Percentiles rank a stretch among this genome's conserved stretches.
Conservation (phyloP, 64 coral and sea anemone genomes). For the Platygyra sinensis region DNA sequence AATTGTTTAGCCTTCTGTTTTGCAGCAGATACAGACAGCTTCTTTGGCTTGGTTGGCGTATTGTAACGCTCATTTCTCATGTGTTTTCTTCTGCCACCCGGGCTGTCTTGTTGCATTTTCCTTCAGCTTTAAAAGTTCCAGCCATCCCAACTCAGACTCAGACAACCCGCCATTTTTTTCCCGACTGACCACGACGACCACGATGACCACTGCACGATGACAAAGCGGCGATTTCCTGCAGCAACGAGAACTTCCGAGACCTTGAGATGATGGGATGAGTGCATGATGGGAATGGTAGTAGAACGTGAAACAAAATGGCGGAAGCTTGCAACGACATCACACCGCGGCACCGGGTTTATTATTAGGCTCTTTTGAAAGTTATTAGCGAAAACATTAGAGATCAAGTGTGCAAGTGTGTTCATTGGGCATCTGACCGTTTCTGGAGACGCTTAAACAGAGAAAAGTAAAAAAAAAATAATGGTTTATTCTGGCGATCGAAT, state of each 20-base stretch:
- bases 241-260: conserved; percentile 9
- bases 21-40: conserved; percentile 37
- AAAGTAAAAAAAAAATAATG: background rate
- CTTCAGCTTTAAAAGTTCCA: background rate
- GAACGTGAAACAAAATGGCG: conserved; percentile 10
- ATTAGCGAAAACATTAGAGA: background rate
- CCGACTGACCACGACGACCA: too few relatives aligned
- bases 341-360: background rate
- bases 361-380: background rate
- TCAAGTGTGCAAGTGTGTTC: background rate
- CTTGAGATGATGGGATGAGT: background rate
- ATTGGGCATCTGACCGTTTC: background rate
- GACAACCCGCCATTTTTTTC: background rate
- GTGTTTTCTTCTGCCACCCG: background rate
- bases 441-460: background rate
- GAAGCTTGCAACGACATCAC: background rate
- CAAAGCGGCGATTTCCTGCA: conserved; percentile 6
- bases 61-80: conserved; percentile 50
- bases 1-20: conserved; percentile 57
- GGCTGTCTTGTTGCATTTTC: conserved; percentile 67
- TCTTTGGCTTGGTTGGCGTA: conserved; percentile 44
- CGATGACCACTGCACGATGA: too few relatives aligned
- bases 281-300: background rate
- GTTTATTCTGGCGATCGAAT: background rate
- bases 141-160: too few relatives aligned